These are phyloP conservation scores for Synanthedon andrenaeformis DNA, from an alignment of 2,888 invertebrate genomes.

Conservation along the genomic window DNA sequence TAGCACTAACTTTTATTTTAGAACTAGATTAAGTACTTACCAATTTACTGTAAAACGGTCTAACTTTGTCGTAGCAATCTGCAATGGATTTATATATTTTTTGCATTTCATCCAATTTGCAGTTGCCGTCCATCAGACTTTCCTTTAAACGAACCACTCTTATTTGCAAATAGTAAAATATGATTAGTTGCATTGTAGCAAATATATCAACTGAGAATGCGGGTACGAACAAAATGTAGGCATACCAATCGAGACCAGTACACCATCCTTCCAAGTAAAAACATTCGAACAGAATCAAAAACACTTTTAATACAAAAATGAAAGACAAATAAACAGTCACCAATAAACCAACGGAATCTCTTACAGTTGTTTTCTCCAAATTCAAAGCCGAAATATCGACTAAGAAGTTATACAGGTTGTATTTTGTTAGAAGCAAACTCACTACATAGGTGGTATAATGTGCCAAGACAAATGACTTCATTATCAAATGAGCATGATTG, in stretches of 20 bases:
- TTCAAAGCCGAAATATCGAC: neutral
- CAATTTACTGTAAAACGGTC: neutral
- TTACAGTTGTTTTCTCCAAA: neutral
- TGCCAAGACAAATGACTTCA: neutral
- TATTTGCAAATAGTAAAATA: neutral
- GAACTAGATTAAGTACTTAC: neutral
- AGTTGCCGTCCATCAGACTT: neutral
- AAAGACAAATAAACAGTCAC: neutral
- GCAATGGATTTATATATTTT: neutral
- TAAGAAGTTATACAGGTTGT: neutral
- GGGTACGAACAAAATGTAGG: neutral
- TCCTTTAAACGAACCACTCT: neutral
- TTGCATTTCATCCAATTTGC: neutral
- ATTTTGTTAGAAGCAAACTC: neutral
- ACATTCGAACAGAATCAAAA: too few species aligned
- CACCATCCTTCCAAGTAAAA: too few species aligned
- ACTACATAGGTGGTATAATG: neutral
- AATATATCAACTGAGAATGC: neutral
- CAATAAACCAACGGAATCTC: neutral
- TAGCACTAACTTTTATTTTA: too few species aligned
- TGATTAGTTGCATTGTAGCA: neutral
- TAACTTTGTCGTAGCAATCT: neutral
- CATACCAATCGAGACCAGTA: neutral
- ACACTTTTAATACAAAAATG: neutral
- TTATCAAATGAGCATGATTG: too few species aligned